Evolutionary conservation across 2,888 invertebrate genomes (phyloP).

Genomic region (Aplocera efformata): DNA sequence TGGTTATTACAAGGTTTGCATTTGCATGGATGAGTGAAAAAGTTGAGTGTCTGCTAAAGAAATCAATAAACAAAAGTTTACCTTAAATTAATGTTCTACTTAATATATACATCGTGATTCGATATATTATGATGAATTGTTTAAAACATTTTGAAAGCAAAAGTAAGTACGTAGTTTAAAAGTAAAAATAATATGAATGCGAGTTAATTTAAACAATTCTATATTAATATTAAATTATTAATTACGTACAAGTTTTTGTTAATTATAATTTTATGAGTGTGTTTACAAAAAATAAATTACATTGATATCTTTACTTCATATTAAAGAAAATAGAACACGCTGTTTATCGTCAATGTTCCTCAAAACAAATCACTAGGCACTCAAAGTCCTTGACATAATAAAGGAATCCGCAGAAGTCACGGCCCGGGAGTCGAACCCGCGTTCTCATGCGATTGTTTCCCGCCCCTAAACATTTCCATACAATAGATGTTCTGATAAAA

Average conservation of each 20-base stretch:
- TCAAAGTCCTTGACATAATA: slow-evolving; percentile 66
- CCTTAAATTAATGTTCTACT: slow-evolving; percentile 67
- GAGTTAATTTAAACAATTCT: no score
- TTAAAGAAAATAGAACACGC: slow-evolving; percentile 33
- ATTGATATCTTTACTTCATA: no score
- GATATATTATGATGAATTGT: slow-evolving; percentile 6
- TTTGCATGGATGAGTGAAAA: slow-evolving; percentile 32
- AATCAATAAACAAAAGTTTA: slow-evolving; percentile 77
- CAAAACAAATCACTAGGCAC: slow-evolving; percentile 59
- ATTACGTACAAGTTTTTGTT: no score
- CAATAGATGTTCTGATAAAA: slow-evolving; percentile 69
- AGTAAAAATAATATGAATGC: no score
- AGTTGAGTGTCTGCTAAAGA: slow-evolving; percentile 71
- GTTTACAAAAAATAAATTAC: no score
- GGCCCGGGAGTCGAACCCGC: slow-evolving; percentile 43
- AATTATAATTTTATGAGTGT: no score
- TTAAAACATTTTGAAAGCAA: slow-evolving; percentile 3
- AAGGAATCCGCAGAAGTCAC: slow-evolving; percentile 61
- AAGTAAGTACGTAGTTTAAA: no score
- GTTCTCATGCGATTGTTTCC: slow-evolving; percentile 61
- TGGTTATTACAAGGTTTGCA: slow-evolving; percentile 13
- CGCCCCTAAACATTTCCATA: slow-evolving; percentile 57
- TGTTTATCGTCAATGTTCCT: slow-evolving; percentile 36
- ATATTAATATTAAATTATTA: no score
- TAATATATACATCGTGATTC: slow-evolving; percentile 49